A percentile compares a stretch with the other conserved stretches of the same genome.
phyloP scores from a whole-genome alignment of 2,113 vertebrate species.

The Gambusia holbrooki region DNA sequence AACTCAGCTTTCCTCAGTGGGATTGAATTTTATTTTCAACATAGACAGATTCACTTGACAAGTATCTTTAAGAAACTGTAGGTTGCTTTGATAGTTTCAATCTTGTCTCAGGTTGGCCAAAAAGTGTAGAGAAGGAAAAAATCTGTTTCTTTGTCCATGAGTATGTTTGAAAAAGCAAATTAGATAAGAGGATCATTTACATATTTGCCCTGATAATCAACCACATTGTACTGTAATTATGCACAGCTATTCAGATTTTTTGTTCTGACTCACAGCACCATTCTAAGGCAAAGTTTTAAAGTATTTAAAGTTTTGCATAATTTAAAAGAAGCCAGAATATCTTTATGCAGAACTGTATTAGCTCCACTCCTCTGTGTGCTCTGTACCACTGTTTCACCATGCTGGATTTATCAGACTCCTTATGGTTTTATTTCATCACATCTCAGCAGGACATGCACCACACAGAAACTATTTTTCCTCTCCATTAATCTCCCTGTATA shows the following conservation, averaged over 20 bases:
- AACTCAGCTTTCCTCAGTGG: too few relatives aligned
- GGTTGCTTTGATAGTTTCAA: too few relatives aligned
- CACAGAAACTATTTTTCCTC: conserved; percentile 22
- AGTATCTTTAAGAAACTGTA: too few relatives aligned
- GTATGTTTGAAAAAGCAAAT: neutral
- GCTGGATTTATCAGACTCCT: conserved; percentile 56
- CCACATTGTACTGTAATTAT: neutral
- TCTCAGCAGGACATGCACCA: conserved; percentile 36
- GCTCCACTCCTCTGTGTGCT: conserved; percentile 14
- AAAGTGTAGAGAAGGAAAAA: too few relatives aligned
- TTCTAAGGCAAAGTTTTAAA: neutral
- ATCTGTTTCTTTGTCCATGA: too few relatives aligned
- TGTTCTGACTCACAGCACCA: conserved; percentile 5
- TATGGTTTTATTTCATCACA: conserved; percentile 44
- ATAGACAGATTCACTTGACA: too few relatives aligned
- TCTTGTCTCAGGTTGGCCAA: too few relatives aligned
- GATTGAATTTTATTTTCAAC: too few relatives aligned
- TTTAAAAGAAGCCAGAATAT: conserved; percentile 28
- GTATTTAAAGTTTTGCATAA: conserved; percentile 30
- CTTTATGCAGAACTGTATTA: conserved; percentile 25
- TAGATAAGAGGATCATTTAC: neutral
- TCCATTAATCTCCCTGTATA: conserved; percentile 54
- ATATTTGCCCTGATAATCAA: neutral
- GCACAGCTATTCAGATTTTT: conserved; percentile 3
- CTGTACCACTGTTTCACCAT: conserved; percentile 43